Conservation (phyloP, 2,113 vertebrate species). For the Lycocorax pyrrhopterus region DNA sequence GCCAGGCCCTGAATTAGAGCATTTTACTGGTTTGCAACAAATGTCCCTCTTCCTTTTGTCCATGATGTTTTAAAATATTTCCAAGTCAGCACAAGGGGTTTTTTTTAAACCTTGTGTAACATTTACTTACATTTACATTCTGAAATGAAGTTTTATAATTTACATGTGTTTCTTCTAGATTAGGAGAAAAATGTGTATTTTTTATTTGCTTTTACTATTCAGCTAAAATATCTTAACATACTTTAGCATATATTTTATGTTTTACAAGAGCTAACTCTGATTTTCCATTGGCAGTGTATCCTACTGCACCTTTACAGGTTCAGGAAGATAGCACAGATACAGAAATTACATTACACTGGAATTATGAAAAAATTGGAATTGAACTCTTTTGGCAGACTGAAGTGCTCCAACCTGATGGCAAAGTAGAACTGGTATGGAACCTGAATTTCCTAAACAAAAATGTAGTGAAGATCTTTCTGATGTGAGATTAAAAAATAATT, state of each 20-base stretch:
- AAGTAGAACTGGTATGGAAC: slow-evolving; percentile 52
- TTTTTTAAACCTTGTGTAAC: background rate
- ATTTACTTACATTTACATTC: background rate
- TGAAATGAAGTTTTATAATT: background rate
- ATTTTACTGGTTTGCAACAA: background rate
- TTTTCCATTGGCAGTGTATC: slow-evolving; percentile 66
- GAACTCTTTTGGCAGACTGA: slow-evolving; percentile 65
- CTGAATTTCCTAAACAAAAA: background rate
- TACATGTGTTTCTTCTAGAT: background rate
- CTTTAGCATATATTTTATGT: background rate
- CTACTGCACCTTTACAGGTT: slow-evolving; percentile 30
- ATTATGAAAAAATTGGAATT: background rate
- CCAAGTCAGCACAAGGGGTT: accelerated
- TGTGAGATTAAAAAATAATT: background rate
- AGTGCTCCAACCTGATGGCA: background rate
- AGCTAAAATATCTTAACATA: background rate
- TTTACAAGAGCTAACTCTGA: slow-evolving; percentile 10
- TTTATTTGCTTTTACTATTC: background rate
- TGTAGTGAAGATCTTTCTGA: background rate
- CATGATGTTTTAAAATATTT: background rate
- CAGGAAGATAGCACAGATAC: background rate
- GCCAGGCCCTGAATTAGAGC: background rate
- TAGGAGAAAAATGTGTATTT: background rate
- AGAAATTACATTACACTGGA: slow-evolving; percentile 58
- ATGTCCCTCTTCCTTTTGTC: background rate